These are phyloP conservation scores for Cheilinus undulatus DNA, from an alignment of 2,113 vertebrate genomes.

Conservation along the genomic window DNA sequence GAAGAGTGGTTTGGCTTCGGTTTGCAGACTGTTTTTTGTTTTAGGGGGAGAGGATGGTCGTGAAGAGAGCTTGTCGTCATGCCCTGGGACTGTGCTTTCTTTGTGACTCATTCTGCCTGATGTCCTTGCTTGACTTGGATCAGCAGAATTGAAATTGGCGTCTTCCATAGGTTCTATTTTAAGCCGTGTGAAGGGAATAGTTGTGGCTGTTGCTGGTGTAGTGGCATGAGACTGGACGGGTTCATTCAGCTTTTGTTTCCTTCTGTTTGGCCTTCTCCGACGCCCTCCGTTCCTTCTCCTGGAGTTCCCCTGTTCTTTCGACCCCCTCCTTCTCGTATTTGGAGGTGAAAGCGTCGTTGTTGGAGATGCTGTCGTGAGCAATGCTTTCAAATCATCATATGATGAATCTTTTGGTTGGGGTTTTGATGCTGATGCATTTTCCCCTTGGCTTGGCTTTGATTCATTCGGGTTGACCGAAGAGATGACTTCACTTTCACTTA, in stretches of 20 bases:
- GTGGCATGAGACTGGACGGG: slow-evolving; percentile 23
- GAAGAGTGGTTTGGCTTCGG: slow-evolving; percentile 22
- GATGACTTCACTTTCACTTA: slow-evolving; percentile 22
- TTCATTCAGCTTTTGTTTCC: slow-evolving; percentile 65
- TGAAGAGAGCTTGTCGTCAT: slow-evolving; percentile 23
- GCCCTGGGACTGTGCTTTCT: slow-evolving; percentile 56
- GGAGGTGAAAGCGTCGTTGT: slow-evolving; percentile 9
- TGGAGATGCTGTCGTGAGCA: slow-evolving; percentile 39
- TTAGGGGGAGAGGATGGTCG: slow-evolving; percentile 27
- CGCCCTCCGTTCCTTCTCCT: slow-evolving; percentile 81
- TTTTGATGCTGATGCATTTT: slow-evolving; percentile 26
- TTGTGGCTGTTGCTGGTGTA: slow-evolving; percentile 25
- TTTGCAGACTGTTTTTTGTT: slow-evolving; percentile 12
- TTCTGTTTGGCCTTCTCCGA: slow-evolving; percentile 81
- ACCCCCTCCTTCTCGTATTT: background rate
- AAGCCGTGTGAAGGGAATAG: slow-evolving; percentile 30
- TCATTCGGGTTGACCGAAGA: slow-evolving; percentile 23
- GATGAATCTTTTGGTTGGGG: slow-evolving; percentile 8
- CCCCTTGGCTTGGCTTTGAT: slow-evolving; percentile 26
- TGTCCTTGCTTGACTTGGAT: slow-evolving; percentile 71
- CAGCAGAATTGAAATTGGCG: slow-evolving; percentile 48
- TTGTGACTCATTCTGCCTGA: slow-evolving; percentile 63
- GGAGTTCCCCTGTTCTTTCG: slow-evolving; percentile 34
- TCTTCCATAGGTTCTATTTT: slow-evolving; percentile 56
- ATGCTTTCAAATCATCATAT: slow-evolving; percentile 11